Percentiles rank a stretch among this genome's conserved stretches.
Evolutionary conservation across 2,113 vertebrate genomes (phyloP).

Genomic region (Nerophis ophidion): DNA sequence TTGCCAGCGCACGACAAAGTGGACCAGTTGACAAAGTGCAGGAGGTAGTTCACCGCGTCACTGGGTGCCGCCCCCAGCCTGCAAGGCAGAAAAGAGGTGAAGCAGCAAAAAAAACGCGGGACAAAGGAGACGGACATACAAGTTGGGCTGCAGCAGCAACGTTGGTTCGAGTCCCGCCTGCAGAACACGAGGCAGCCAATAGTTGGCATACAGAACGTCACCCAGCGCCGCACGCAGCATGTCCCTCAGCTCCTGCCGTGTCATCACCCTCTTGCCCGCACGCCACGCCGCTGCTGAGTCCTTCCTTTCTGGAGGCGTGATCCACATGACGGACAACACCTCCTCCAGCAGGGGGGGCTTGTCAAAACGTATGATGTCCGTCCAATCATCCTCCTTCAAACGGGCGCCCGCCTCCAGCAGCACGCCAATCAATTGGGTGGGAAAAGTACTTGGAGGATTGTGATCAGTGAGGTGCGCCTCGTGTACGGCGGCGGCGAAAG

Average conservation of each 20-base stretch:
- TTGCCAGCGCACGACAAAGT: conserved; percentile 63
- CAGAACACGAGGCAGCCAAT: conserved; percentile 85
- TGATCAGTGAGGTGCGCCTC: too few species aligned
- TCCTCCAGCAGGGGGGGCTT: too few species aligned
- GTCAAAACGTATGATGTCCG: too few species aligned
- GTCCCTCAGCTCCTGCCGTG: conserved; percentile 30
- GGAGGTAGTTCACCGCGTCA: conserved; percentile 71
- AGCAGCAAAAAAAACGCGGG: not conserved
- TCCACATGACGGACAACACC: too few species aligned
- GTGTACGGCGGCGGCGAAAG: conserved; percentile 51
- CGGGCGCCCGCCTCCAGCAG: too few species aligned
- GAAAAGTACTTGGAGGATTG: too few species aligned
- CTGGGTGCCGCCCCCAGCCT: conserved; percentile 70
- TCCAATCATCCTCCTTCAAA: too few species aligned
- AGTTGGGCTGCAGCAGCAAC: conserved; percentile 66
- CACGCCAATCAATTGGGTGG: too few species aligned
- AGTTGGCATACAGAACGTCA: conserved; percentile 33
- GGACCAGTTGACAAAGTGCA: conserved; percentile 85
- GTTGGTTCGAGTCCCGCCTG: conserved; percentile 81
- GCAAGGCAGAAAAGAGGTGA: conserved; percentile 9
- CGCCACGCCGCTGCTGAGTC: rapidly evolving
- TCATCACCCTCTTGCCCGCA: not conserved
- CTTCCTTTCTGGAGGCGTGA: not conserved
- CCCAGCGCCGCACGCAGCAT: conserved; percentile 44
- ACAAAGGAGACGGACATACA: conserved; percentile 65